Evolutionary conservation across 1,140 invertebrate genomes (phyloP).

Genomic region (Triops longicaudatus): DNA sequence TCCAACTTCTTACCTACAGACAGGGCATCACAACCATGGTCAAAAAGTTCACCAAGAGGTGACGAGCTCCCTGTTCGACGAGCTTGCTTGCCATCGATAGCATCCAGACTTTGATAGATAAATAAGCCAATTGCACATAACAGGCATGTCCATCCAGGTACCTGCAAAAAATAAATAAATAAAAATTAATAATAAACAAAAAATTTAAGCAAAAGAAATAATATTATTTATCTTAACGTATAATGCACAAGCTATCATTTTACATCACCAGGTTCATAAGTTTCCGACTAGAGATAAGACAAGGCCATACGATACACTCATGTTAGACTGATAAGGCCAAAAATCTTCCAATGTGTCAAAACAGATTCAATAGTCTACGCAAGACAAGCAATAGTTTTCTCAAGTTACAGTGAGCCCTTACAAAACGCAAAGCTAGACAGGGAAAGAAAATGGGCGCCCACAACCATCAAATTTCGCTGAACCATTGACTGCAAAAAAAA

Average conservation of each 20-base stretch:
- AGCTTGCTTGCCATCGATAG: constrained; percentile 99
- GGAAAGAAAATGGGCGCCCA: too few relatives aligned
- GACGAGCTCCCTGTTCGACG: constrained; percentile 83
- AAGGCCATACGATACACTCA: too few relatives aligned
- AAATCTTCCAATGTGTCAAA: too few relatives aligned
- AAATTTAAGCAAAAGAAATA: not conserved
- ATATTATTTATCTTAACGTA: too few relatives aligned
- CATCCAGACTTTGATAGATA: constrained; percentile 96
- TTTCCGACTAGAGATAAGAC: too few relatives aligned
- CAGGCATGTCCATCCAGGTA: constrained; percentile 85
- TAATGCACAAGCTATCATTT: not conserved
- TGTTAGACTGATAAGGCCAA: too few relatives aligned
- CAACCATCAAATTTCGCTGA: too few relatives aligned
- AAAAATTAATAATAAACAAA: not conserved
- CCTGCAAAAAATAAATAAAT: constrained; percentile 47
- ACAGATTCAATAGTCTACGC: too few relatives aligned
- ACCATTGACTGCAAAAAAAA: too few relatives aligned
- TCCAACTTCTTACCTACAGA: constrained; percentile 55
- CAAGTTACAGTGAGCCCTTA: too few relatives aligned
- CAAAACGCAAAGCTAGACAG: too few relatives aligned
- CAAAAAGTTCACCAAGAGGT: constrained; percentile 95
- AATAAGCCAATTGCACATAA: constrained; percentile 90
- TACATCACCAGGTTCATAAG: not conserved
- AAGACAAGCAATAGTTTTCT: too few relatives aligned
- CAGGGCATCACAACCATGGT: constrained; percentile 98